Conservation (phyloP, 2,888 invertebrate species). For the Agrochola litura region DNA sequence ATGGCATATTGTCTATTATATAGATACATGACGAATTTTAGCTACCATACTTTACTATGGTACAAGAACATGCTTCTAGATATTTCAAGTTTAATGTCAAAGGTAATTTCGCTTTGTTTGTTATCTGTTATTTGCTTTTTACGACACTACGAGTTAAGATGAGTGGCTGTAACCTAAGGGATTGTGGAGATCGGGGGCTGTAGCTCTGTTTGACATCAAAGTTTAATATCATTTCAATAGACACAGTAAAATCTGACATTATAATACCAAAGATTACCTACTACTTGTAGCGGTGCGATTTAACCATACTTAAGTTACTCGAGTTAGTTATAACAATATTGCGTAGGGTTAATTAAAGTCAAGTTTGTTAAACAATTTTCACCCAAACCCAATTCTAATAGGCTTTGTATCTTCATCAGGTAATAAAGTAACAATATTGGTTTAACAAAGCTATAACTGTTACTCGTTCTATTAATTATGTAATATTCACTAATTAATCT, state of each 20-base stretch:
- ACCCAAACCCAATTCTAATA: neutral
- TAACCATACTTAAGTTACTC: neutral
- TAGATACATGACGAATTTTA: neutral
- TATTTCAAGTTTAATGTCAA: neutral
- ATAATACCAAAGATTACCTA: neutral
- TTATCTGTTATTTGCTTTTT: neutral
- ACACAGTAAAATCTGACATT: neutral
- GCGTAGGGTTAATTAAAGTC: constrained; percentile 27
- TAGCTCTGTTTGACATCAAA: neutral
- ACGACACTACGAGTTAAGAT: neutral
- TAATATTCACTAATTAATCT: constrained; percentile 44
- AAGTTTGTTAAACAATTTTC: constrained; percentile 31
- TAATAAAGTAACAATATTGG: constrained; percentile 31
- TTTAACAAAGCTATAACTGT: constrained; percentile 19
- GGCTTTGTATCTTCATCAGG: constrained; percentile 13
- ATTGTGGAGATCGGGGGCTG: neutral
- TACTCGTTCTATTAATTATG: constrained; percentile 15
- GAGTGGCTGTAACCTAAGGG: neutral
- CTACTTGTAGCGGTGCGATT: neutral
- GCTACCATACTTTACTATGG: neutral
- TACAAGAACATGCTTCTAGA: neutral
- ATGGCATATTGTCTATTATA: neutral
- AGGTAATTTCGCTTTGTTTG: neutral
- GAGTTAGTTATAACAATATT: constrained; percentile 3
- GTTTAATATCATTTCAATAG: neutral